Conservation (phyloP, 2,797 vertebrate genomes). For the Microcaecilia unicolor region DNA sequence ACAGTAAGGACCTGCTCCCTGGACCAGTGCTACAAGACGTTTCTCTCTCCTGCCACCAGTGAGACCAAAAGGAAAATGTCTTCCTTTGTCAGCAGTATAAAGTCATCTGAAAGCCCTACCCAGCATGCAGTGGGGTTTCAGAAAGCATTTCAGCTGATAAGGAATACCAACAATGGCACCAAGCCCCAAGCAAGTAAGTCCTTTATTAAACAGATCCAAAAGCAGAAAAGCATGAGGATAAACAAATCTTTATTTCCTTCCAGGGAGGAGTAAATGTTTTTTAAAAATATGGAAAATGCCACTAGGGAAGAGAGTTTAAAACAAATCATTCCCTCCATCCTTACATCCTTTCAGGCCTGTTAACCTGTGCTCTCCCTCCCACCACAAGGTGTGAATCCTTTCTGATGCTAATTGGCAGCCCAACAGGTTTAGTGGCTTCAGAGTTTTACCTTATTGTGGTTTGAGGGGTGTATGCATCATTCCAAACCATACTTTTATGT, state of each 20-base stretch:
- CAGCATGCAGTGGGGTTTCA: slow-evolving; percentile 88
- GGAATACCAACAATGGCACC: slow-evolving; percentile 80
- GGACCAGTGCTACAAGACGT: slow-evolving; percentile 92
- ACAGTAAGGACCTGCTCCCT: slow-evolving; percentile 80
- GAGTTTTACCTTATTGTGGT: too few species aligned
- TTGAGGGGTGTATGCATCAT: too few species aligned
- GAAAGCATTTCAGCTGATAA: slow-evolving; percentile 89
- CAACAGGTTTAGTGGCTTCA: neutral
- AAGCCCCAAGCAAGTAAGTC: slow-evolving; percentile 75
- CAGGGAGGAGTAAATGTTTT: too few species aligned
- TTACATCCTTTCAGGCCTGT: too few species aligned
- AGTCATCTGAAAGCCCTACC: slow-evolving; percentile 78
- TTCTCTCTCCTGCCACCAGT: slow-evolving; percentile 92
- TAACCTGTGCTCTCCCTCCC: too few species aligned
- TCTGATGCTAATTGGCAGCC: slow-evolving; percentile 3
- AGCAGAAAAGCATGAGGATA: too few species aligned
- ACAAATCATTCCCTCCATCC: too few species aligned
- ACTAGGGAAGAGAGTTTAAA: too few species aligned
- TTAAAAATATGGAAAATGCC: too few species aligned
- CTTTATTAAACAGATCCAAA: too few species aligned
- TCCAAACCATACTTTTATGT: too few species aligned
- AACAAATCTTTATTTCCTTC: too few species aligned
- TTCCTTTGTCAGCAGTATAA: slow-evolving; percentile 81
- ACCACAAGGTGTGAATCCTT: neutral
- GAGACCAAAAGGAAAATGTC: slow-evolving; percentile 97